Percentiles rank a stretch among this genome's conserved stretches.
Evolutionary conservation across 2,113 vertebrate genomes (phyloP).

Genomic region (Pangasianodon gigas): DNA sequence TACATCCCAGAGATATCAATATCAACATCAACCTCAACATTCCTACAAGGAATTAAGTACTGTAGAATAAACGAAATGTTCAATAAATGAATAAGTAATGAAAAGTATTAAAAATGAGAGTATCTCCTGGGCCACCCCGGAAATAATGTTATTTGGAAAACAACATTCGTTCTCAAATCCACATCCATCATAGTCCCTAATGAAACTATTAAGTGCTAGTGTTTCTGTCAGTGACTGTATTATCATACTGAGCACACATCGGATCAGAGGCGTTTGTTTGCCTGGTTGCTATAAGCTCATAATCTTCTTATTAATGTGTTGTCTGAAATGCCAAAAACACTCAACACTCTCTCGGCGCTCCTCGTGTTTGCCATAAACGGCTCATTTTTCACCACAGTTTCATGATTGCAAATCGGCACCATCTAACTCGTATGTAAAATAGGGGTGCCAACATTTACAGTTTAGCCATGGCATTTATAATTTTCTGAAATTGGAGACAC

Average conservation of each 20-base stretch:
- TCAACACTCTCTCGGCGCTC: not conserved
- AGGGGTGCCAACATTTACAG: no score
- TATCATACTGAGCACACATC: conserved; percentile 5
- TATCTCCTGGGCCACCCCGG: not conserved
- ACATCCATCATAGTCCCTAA: conserved; percentile 1
- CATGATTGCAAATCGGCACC: not conserved
- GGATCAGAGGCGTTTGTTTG: conserved; percentile 28
- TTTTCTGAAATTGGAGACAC: not conserved
- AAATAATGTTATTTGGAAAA: conserved; percentile 5
- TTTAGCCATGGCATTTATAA: not conserved
- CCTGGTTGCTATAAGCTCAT: conserved; percentile 27
- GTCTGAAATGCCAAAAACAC: conserved; percentile 4
- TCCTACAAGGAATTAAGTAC: not conserved
- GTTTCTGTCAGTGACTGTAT: conserved; percentile 20
- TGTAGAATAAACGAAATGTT: not conserved
- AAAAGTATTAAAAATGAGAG: not conserved
- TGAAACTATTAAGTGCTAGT: conserved; percentile 12
- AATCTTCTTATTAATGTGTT: conserved; percentile 31
- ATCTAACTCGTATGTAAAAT: not conserved
- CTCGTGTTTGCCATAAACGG: not conserved
- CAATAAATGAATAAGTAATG: not conserved
- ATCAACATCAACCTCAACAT: not conserved
- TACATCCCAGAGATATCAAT: not conserved
- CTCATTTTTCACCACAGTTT: not conserved
- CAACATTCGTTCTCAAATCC: not conserved